Evolutionary conservation across 2,113 vertebrate species (phyloP).

Genomic region (Physeter macrocephalus): DNA sequence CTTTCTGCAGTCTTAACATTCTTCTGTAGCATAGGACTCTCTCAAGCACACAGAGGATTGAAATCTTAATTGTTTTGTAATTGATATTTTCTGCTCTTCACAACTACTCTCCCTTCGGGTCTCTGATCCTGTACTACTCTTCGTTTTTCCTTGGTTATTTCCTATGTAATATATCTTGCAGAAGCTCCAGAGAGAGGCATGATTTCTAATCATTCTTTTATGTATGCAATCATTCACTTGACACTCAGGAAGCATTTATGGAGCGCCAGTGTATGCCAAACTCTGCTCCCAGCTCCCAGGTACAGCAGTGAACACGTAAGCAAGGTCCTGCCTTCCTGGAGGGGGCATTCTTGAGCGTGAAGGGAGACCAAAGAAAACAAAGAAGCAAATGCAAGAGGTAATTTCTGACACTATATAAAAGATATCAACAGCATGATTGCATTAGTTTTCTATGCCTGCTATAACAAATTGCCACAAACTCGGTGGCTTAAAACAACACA

Average conservation of each 20-base stretch:
- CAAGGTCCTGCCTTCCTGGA: accelerated
- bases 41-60: not conserved
- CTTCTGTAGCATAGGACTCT: not conserved
- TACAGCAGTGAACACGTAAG: not conserved
- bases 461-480: not conserved
- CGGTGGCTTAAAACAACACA: not conserved
- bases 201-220: not conserved
- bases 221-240: not conserved
- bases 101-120: not conserved
- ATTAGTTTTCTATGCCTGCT: not conserved
- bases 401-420: not conserved
- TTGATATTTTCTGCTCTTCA: not conserved
- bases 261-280: not conserved
- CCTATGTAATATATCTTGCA: not conserved
- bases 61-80: not conserved
- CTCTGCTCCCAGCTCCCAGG: not conserved
- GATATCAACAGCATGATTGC: not conserved
- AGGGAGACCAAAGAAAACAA: not conserved
- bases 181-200: not conserved
- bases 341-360: not conserved
- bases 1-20: not conserved
- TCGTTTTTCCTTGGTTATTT: not conserved
- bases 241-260: not conserved
- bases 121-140: not conserved
- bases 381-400: not conserved